Percentiles rank a stretch among this genome's conserved stretches.
Conservation (phyloP, 2,888 invertebrate species). For the Agrochola lota region DNA sequence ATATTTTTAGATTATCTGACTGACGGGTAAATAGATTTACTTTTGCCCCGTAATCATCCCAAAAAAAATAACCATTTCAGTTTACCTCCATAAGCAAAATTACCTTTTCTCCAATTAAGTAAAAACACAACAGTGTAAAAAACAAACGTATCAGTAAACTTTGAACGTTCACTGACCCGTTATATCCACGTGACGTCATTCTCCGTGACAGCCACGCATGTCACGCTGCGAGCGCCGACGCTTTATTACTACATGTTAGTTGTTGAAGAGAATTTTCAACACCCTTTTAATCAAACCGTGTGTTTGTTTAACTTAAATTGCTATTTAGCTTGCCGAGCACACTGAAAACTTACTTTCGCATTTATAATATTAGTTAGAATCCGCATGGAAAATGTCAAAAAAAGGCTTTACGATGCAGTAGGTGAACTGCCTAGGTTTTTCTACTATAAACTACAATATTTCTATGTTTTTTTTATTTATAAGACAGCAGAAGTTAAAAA, state of each 20-base stretch:
- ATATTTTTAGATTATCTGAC: too few relatives aligned
- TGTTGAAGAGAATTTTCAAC: conserved; percentile 35
- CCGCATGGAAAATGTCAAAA: too few relatives aligned
- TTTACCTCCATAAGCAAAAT: not conserved
- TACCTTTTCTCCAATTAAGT: not conserved
- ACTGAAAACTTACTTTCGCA: too few relatives aligned
- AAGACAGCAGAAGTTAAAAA: not conserved
- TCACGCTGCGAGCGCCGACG: conserved; percentile 38
- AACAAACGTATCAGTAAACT: conserved; percentile 14
- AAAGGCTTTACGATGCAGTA: too few relatives aligned
- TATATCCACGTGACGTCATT: conserved; percentile 43
- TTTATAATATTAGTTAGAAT: too few relatives aligned
- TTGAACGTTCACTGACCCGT: conserved; percentile 35
- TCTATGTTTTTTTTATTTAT: too few relatives aligned
- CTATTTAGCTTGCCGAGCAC: not conserved
- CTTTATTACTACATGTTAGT: conserved; percentile 37
- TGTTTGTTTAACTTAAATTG: conserved; percentile 25
- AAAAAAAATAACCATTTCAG: not conserved
- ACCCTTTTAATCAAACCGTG: conserved; percentile 33
- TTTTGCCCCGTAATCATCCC: too few relatives aligned
- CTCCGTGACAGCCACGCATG: conserved; percentile 43
- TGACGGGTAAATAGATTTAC: too few relatives aligned
- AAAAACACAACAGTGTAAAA: conserved; percentile 1
- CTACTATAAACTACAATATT: not conserved
- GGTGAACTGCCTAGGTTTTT: not conserved